These are phyloP conservation scores for Cerceris ruficornis DNA, from an alignment of 2,888 invertebrate species.

Conservation along the genomic window DNA sequence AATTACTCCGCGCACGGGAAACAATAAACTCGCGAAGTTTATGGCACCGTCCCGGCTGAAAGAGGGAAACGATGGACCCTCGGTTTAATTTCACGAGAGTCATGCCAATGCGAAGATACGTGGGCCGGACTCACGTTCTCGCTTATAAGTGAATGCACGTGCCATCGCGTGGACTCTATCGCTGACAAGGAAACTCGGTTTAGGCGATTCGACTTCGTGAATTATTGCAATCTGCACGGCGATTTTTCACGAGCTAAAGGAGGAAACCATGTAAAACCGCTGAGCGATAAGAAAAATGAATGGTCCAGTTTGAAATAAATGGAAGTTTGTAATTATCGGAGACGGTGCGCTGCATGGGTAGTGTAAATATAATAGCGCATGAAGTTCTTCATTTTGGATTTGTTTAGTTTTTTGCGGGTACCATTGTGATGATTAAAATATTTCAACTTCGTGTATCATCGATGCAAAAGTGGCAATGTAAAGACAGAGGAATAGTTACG, in stretches of 20 bases:
- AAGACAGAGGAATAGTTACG: no score
- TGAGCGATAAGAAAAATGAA: not conserved
- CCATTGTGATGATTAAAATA: not conserved
- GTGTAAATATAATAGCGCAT: no score
- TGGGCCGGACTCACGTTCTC: conserved; percentile 31
- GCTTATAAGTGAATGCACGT: conserved; percentile 29
- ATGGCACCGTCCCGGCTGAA: conserved; percentile 54
- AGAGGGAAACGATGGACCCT: conserved; percentile 56
- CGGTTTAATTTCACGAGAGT: conserved; percentile 60
- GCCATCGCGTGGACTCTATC: not conserved
- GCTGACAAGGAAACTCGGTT: not conserved
- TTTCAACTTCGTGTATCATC: not conserved
- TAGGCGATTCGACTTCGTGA: not conserved
- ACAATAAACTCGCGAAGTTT: conserved; percentile 67
- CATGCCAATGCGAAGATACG: conserved; percentile 34
- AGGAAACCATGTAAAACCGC: not conserved
- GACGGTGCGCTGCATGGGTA: not conserved
- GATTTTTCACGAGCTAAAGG: not conserved
- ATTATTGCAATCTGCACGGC: not conserved
- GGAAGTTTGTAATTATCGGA: not conserved
- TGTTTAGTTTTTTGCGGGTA: no score
- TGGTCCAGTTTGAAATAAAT: not conserved
- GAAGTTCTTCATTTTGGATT: no score
- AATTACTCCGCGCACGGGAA: conserved; percentile 63
- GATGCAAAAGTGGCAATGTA: no score